These are phyloP conservation scores for Pelosia muscerda DNA, from an alignment of 2,888 invertebrate species.

Conservation along the genomic window DNA sequence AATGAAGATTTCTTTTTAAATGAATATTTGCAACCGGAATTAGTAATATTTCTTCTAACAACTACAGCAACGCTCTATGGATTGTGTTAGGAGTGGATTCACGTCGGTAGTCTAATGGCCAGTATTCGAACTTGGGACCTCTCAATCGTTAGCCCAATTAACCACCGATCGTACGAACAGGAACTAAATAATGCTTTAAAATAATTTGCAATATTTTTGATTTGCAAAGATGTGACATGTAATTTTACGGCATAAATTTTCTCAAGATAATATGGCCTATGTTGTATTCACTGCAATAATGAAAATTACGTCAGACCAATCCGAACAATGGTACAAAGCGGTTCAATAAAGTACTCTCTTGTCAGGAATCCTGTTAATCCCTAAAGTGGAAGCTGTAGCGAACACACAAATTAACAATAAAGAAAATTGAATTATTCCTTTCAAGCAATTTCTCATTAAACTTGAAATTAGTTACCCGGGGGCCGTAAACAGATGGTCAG, in stretches of 20 bases:
- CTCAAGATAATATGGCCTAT: constrained; percentile 33
- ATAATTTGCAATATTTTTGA: neutral
- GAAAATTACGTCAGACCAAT: constrained; percentile 46
- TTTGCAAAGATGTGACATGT: constrained; percentile 7
- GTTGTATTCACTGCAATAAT: constrained; percentile 37
- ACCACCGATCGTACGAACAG: too few species aligned
- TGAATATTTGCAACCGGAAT: too few species aligned
- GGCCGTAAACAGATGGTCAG: constrained; percentile 74
- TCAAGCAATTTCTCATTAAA: constrained; percentile 79
- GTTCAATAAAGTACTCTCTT: constrained; percentile 54
- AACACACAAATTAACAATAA: constrained; percentile 59
- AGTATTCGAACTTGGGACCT: too few species aligned
- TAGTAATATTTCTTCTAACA: too few species aligned
- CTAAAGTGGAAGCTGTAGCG: constrained; percentile 40
- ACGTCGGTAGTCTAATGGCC: too few species aligned
- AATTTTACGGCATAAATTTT: constrained; percentile 33
- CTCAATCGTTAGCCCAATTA: too few species aligned
- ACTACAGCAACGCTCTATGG: too few species aligned
- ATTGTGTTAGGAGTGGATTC: too few species aligned
- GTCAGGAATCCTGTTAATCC: constrained; percentile 61
- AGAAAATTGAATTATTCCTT: constrained; percentile 78
- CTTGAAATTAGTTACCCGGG: constrained; percentile 75
- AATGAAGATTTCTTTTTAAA: constrained; percentile 57
- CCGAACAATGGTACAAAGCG: constrained; percentile 45
- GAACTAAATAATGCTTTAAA: constrained; percentile 17